phyloP scores from a whole-genome alignment of 2,113 vertebrate species.

The Zootoca vivipara region DNA sequence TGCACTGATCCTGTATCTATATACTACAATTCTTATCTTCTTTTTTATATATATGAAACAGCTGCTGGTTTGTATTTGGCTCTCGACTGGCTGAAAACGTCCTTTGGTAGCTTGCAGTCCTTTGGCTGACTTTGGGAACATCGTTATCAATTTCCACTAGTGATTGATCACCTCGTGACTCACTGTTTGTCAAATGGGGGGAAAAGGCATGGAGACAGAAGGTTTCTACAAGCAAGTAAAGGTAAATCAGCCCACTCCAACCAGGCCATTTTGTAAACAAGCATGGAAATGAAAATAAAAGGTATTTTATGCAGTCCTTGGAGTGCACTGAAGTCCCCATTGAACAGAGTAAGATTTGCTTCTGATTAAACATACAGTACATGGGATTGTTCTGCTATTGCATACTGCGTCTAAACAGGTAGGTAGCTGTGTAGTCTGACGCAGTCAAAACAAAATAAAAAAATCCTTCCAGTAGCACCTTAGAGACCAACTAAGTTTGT shows the following conservation, averaged over 20 bases:
- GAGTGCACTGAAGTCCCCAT: not conserved
- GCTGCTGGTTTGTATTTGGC: not conserved
- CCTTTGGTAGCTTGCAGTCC: not conserved
- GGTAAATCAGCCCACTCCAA: not conserved
- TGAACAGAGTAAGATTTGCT: too few species aligned
- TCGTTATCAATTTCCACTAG: constrained; percentile 24
- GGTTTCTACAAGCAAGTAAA: not conserved
- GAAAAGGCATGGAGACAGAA: not conserved
- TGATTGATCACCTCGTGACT: constrained; percentile 15
- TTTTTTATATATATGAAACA: not conserved
- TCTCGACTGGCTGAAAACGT: constrained; percentile 8
- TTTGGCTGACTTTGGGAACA: constrained; percentile 16
- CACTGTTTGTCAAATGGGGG: not conserved
- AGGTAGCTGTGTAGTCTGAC: too few species aligned
- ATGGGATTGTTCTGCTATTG: too few species aligned
- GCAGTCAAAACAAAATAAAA: too few species aligned
- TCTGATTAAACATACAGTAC: too few species aligned
- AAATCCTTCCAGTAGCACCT: too few species aligned
- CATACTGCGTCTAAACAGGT: not conserved
- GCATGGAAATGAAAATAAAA: not conserved
- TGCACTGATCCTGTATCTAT: not conserved
- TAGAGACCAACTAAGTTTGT: too few species aligned
- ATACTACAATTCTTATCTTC: not conserved
- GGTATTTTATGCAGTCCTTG: too few species aligned
- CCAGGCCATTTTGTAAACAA: not conserved